Evolutionary conservation across 2,888 invertebrate genomes (phyloP).

Genomic region (Napeogenes sylphis): DNA sequence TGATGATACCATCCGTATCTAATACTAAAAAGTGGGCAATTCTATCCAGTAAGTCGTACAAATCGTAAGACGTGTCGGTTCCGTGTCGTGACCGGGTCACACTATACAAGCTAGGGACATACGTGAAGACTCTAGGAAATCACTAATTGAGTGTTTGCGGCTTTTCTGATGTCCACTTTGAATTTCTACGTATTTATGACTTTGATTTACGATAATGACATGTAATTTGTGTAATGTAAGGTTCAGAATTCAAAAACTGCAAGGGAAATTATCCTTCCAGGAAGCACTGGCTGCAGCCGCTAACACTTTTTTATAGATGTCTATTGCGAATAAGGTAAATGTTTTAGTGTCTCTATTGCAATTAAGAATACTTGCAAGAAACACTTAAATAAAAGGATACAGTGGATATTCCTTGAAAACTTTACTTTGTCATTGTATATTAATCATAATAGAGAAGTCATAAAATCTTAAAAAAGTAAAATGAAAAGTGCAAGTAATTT

Average conservation of each 20-base stretch:
- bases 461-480: too few species aligned
- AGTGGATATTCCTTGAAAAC: too few species aligned
- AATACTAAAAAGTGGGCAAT: conserved; percentile 28
- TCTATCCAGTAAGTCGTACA: conserved; percentile 27
- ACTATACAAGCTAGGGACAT: conserved; percentile 32
- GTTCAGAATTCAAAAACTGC: conserved; percentile 1
- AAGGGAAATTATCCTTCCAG: conserved; percentile 19
- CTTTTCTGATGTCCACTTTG: conserved; percentile 32
- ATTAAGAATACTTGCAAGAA: background rate
- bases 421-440: too few species aligned
- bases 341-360: background rate
- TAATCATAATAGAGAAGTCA: too few species aligned
- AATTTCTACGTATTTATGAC: conserved; percentile 16
- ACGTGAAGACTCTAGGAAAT: conserved; percentile 47
- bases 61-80: conserved; percentile 41
- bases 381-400: too few species aligned
- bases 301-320: conserved; percentile 23
- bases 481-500: too few species aligned
- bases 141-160: conserved; percentile 35
- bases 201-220: background rate
- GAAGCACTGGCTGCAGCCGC: conserved; percentile 21
- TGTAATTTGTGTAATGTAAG: conserved; percentile 15
- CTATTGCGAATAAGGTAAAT: background rate
- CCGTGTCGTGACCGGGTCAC: conserved; percentile 67
- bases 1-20: conserved; percentile 22